These are phyloP conservation scores for Vireo altiloquus DNA, from an alignment of 2,113 vertebrate species.

Conservation along the genomic window DNA sequence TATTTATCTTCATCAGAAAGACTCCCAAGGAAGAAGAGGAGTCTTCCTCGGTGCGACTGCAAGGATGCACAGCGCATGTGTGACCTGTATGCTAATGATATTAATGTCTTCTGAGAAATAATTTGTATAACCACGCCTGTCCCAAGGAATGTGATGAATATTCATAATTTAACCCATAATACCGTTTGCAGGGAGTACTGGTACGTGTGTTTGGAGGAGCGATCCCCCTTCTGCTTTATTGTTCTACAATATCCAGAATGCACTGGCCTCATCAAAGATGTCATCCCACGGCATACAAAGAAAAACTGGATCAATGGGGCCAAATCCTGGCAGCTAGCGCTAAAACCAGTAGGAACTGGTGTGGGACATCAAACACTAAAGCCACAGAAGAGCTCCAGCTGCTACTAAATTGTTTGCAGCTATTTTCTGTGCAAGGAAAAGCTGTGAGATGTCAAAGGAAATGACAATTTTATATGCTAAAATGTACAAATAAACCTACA, in stretches of 20 bases:
- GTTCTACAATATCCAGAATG: neutral
- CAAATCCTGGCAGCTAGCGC: accelerated
- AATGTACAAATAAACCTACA: conserved; percentile 15
- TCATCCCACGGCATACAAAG: neutral
- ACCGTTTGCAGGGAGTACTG: no score
- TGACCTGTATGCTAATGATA: no score
- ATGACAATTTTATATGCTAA: neutral
- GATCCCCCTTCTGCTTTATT: neutral
- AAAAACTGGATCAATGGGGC: neutral
- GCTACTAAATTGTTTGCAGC: conserved; percentile 9
- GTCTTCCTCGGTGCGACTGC: no score
- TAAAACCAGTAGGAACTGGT: accelerated
- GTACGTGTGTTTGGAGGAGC: no score
- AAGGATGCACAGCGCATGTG: no score
- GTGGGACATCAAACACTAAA: neutral
- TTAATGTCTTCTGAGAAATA: no score
- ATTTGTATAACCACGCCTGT: no score
- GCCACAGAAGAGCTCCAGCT: accelerated
- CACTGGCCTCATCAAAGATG: neutral
- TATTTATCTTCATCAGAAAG: no score
- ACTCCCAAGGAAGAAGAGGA: no score
- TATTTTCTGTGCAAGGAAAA: conserved; percentile 19
- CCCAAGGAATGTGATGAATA: no score
- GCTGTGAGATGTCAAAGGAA: neutral
- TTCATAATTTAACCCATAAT: no score